phyloP scores from a whole-genome alignment of 2,888 invertebrate species.

The Eupeodes latifasciatus region DNA sequence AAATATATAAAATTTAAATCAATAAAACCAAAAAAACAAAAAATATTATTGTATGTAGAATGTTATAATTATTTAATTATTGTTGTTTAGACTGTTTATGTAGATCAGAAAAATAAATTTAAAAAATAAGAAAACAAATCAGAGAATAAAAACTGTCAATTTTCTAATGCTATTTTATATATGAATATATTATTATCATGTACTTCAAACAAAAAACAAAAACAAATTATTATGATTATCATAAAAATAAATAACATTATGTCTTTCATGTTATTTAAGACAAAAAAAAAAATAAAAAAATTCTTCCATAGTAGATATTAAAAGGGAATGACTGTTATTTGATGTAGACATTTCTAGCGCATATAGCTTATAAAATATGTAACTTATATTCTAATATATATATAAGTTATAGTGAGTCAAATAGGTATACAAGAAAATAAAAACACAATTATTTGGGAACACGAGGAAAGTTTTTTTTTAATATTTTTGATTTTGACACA shows the following conservation, averaged over 20 bases:
- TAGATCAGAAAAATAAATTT: slow-evolving; percentile 32
- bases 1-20: not conserved
- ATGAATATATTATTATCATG: slow-evolving; percentile 53
- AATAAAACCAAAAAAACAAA: slow-evolving; percentile 26
- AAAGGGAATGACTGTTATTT: slow-evolving; percentile 66
- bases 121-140: slow-evolving; percentile 44
- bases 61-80: slow-evolving; percentile 41
- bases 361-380: slow-evolving; percentile 24
- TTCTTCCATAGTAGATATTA: slow-evolving; percentile 67
- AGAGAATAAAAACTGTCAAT: slow-evolving; percentile 71
- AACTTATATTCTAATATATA: slow-evolving; percentile 24
- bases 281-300: slow-evolving; percentile 8
- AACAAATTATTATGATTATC: slow-evolving; percentile 38
- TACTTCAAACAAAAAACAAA: slow-evolving; percentile 26
- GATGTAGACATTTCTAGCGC: slow-evolving; percentile 47
- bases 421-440: not conserved
- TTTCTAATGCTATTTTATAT: slow-evolving; percentile 72
- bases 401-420: not conserved
- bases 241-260: slow-evolving; percentile 21
- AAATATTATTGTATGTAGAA: slow-evolving; percentile 56
- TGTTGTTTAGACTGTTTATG: slow-evolving; percentile 67
- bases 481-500: not conserved
- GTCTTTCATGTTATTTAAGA: slow-evolving; percentile 51
- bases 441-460: not conserved
- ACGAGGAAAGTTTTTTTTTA: slow-evolving; percentile 1